These are phyloP conservation scores for Daubentonia madagascariensis DNA, from an alignment of 2,113 vertebrate species.

Conservation along the genomic window DNA sequence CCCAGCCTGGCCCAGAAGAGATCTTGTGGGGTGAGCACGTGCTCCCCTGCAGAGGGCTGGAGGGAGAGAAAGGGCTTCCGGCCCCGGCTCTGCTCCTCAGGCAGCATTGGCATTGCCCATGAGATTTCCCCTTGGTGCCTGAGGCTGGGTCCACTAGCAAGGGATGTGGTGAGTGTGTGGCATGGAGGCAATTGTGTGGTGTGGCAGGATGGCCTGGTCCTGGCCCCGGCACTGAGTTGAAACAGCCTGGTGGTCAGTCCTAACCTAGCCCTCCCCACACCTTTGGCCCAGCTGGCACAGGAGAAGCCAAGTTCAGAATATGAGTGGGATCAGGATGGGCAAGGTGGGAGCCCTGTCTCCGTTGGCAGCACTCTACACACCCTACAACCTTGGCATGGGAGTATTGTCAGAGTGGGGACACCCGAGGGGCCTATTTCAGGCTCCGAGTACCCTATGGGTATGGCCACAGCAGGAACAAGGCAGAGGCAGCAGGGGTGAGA, in stretches of 20 bases:
- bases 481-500: not conserved
- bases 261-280: not conserved
- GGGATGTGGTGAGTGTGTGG: not conserved
- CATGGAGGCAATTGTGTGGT: no score
- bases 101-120: not conserved
- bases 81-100: not conserved
- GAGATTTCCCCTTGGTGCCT: not conserved
- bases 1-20: not conserved
- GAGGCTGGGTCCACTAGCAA: not conserved
- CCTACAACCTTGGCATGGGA: not conserved
- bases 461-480: not conserved
- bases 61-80: slow-evolving; percentile 26
- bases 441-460: not conserved
- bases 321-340: not conserved
- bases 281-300: not conserved
- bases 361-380: not conserved
- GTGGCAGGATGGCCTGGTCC: no score
- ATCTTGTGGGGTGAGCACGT: slow-evolving; percentile 42
- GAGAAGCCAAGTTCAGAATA: not conserved
- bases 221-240: not conserved
- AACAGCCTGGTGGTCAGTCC: not conserved
- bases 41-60: not conserved
- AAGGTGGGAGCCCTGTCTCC: not conserved
- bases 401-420: not conserved
- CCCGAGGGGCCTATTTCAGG: not conserved